Evolutionary conservation across 2,888 invertebrate genomes (phyloP), one percentile per base, ranked within the genome.

Genomic region (Pandemis heparana): DNA sequence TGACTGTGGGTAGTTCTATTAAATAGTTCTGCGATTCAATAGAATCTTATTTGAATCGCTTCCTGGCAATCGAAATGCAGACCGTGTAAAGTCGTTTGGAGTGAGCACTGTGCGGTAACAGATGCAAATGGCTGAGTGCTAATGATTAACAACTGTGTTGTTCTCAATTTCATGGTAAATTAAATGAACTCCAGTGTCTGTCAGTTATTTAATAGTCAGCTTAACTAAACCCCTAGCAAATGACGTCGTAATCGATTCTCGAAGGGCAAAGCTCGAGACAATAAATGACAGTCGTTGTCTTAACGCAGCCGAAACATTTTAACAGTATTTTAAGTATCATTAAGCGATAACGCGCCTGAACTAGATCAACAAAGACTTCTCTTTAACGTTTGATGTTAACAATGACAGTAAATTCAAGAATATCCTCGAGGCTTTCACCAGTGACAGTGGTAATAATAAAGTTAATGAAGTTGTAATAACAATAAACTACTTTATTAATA

Each of bases 201-300:
- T 43, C 43, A 71, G 61, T 46, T 66, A 62, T 72, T 72, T 67
- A 56, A 72, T 67, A 72, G 71, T 67, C 61, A 53, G 53, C 66
- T 71, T 66, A 71, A 71, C 68, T 63, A 59, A 39, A 43, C 38
- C 38, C 48, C 51, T 8, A 56, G 39, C 39, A 71, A 71, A 65
- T 60, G 51, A 53, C 72, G 56, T 48, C 46, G 63, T 73, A 73
- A 68, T 73, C 72, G 68, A 73, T 73, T 73, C 59, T 68, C 68
- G 46, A 73, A 73, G 63, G 43, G 56, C 59, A 66, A 43, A 66
- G 56, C 62, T 72, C 48, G 48, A 51, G 60, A 59, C 56, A 63
- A 68, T 72, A 72, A 72, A 72, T 68, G 68, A 59, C 68, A 68
- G 68, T 68, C 72, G 72, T 72, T 72, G 56, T 56, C 61, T 66